phyloP scores from a whole-genome alignment of 2,797 vertebrate species.

The Esox masquinongy region DNA sequence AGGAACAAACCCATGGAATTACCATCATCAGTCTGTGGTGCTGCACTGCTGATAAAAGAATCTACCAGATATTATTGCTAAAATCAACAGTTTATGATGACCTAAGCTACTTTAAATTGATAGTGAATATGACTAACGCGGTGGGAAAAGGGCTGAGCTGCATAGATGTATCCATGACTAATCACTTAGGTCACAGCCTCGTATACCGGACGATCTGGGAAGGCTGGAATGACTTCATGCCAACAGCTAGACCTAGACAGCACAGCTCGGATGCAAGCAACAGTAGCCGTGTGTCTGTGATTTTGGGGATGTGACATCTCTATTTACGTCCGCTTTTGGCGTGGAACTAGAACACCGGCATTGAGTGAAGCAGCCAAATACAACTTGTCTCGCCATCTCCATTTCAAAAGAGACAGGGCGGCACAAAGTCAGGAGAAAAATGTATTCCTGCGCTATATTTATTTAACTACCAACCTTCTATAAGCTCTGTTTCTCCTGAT shows the following conservation, averaged over 20 bases:
- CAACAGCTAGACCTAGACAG: background rate
- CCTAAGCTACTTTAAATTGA: slow-evolving; percentile 44
- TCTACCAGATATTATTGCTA: slow-evolving; percentile 21
- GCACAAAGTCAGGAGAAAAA: slow-evolving; percentile 23
- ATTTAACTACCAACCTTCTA: slow-evolving; percentile 32
- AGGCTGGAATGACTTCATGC: background rate
- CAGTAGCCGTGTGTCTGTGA: background rate
- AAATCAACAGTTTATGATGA: slow-evolving; percentile 24
- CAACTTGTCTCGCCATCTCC: background rate
- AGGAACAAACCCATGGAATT: background rate
- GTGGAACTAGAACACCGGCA: background rate
- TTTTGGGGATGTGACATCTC: background rate
- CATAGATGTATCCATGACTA: background rate
- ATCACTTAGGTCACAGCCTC: background rate
- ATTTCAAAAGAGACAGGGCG: background rate
- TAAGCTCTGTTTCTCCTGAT: slow-evolving; percentile 25
- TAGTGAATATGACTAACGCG: slow-evolving; percentile 10
- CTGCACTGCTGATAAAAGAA: slow-evolving; percentile 18
- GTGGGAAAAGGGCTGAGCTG: background rate
- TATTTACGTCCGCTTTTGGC: background rate
- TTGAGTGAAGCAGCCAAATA: background rate
- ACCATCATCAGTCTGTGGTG: background rate
- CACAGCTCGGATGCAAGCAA: background rate
- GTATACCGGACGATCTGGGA: background rate
- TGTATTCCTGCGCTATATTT: slow-evolving; percentile 63